Percentiles rank a stretch among this genome's conserved stretches.
phyloP scores from a whole-genome alignment of 1,140 invertebrate genomes.

The Trichomalopsis sarcophagae region DNA sequence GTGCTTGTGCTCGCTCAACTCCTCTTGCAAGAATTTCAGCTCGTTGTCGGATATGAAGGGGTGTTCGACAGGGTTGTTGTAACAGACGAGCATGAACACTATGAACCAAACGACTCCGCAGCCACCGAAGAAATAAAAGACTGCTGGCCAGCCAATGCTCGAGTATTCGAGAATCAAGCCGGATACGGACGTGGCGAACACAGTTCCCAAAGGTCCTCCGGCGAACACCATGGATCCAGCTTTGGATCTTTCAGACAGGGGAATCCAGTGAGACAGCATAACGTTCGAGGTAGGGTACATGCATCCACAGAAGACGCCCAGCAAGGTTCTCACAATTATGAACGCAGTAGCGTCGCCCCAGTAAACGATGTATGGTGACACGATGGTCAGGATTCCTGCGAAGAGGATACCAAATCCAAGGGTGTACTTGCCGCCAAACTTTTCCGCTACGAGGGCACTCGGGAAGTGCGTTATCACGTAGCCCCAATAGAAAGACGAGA shows the following conservation, averaged over 20 bases:
- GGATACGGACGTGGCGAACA: slow-evolving; percentile 74
- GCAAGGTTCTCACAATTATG: neutral
- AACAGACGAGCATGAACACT: slow-evolving; percentile 82
- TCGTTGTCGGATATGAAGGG: slow-evolving; percentile 77
- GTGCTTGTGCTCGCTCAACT: slow-evolving; percentile 13
- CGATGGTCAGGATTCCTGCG: neutral
- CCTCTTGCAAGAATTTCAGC: neutral
- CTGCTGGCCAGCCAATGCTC: slow-evolving; percentile 58
- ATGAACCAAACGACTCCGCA: slow-evolving; percentile 58
- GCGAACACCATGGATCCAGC: neutral
- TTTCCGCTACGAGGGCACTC: neutral
- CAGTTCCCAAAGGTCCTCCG: neutral
- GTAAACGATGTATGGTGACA: neutral
- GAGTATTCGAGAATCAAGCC: slow-evolving; percentile 80
- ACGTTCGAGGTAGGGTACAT: neutral
- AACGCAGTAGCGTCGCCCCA: neutral
- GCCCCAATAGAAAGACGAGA: slow-evolving; percentile 40
- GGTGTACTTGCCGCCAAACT: slow-evolving; percentile 22
- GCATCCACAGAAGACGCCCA: slow-evolving; percentile 4
- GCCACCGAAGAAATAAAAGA: slow-evolving; percentile 41
- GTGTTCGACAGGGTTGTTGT: slow-evolving; percentile 84
- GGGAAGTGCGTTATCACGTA: slow-evolving; percentile 9
- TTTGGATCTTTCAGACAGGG: neutral
- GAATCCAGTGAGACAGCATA: slow-evolving; percentile 19
- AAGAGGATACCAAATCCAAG: slow-evolving; percentile 7